Conservation (phyloP, 2,888 invertebrate species). For the Tetheella fluctuosa region DNA sequence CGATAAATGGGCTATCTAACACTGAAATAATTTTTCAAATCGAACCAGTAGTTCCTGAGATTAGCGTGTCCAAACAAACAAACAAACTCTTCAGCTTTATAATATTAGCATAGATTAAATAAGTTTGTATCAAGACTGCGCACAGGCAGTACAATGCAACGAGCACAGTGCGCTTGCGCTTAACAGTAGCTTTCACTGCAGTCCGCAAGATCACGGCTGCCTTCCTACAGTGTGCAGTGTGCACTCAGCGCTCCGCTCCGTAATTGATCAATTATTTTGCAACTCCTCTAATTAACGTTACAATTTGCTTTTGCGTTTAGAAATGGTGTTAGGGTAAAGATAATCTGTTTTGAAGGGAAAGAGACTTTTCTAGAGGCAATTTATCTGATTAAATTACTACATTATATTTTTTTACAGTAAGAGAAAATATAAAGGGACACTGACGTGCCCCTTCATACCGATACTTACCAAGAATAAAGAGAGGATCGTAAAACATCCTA, state of each 20-base stretch:
- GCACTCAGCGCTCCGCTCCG: conserved; percentile 18
- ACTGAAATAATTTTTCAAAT: no score
- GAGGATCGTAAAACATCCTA: no score
- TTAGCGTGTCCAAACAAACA: no score
- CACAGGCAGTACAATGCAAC: conserved; percentile 37
- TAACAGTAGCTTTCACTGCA: conserved; percentile 59
- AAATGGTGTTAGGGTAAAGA: conserved; percentile 6
- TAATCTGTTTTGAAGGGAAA: not conserved
- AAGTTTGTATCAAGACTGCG: conserved; percentile 34
- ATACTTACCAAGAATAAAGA: no score
- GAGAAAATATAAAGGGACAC: not conserved
- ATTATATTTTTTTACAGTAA: no score
- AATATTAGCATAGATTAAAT: no score
- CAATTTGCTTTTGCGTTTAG: conserved; percentile 6
- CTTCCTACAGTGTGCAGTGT: conserved; percentile 22
- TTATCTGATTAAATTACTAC: not conserved
- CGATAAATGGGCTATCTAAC: no score
- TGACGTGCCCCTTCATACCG: no score
- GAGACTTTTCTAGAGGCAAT: not conserved
- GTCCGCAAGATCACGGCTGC: conserved; percentile 1
- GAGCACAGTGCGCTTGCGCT: conserved; percentile 27
- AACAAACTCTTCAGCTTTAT: no score
- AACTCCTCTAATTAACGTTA: not conserved
- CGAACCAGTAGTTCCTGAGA: no score
- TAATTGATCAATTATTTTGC: conserved; percentile 19